phyloP scores from a whole-genome alignment of 2,113 vertebrate genomes.

The Malurus melanocephalus region DNA sequence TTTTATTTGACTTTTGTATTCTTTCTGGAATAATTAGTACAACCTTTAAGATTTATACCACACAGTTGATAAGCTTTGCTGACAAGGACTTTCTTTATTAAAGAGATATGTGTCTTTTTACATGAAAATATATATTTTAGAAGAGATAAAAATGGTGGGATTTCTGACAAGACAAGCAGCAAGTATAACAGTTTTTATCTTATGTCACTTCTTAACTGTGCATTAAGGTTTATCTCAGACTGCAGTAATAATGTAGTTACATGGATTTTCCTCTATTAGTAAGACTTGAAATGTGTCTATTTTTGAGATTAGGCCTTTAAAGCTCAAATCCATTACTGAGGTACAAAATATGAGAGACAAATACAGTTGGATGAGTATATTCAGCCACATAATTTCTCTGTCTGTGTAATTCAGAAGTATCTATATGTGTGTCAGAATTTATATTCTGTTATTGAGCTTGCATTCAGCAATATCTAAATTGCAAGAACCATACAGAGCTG shows the following conservation, averaged over 20 bases:
- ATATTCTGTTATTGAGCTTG: background rate
- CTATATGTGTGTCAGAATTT: background rate
- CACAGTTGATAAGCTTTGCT: conserved; percentile 5
- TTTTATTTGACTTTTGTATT: conserved; percentile 27
- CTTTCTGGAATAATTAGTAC: conserved; percentile 7
- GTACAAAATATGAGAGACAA: background rate
- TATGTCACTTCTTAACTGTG: background rate
- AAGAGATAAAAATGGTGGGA: conserved; percentile 32
- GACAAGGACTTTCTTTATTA: conserved; percentile 37
- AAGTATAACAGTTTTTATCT: conserved; percentile 18
- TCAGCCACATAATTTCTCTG: background rate
- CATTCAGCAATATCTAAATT: background rate
- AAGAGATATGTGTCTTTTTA: conserved; percentile 37
- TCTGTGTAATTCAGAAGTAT: background rate
- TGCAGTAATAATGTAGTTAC: background rate
- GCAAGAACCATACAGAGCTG: background rate
- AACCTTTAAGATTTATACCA: conserved; percentile 31
- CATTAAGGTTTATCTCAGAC: conserved; percentile 20
- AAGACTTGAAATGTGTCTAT: background rate
- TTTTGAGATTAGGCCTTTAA: background rate
- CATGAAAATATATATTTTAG: conserved; percentile 21
- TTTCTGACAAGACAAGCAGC: conserved; percentile 42
- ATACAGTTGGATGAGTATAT: background rate
- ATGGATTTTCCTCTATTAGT: conserved; percentile 4
- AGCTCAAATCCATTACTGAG: background rate